A percentile compares a stretch with the other conserved stretches of the same genome.
Evolutionary conservation across 2,888 invertebrate genomes (phyloP).

Genomic region (Macrophya alboannulata): DNA sequence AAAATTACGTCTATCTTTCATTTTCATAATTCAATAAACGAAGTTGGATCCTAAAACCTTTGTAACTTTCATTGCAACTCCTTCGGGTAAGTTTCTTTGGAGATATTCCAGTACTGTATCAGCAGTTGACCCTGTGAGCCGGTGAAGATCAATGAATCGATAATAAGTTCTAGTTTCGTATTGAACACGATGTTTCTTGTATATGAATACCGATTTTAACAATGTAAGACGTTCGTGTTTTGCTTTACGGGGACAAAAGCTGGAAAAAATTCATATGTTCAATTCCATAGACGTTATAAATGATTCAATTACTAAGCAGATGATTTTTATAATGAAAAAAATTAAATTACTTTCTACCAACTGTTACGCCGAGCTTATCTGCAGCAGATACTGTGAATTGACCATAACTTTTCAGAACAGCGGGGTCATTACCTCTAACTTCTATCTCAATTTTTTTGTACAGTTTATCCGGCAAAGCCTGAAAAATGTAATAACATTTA

Average conservation of each 20-base stretch:
- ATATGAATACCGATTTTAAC: constrained; percentile 93
- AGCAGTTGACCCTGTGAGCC: constrained; percentile 96
- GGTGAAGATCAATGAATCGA: constrained; percentile 90
- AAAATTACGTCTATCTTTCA: constrained; percentile 43
- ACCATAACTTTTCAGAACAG: constrained; percentile 93
- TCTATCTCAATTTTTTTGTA: constrained; percentile 93
- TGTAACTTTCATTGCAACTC: constrained; percentile 95
- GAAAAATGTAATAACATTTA: constrained; percentile 8
- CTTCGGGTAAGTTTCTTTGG: constrained; percentile 98
- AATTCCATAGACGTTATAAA: constrained; percentile 39
- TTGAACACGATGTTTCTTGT: constrained; percentile 96
- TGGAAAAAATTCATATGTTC: constrained; percentile 79
- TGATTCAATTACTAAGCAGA: constrained; percentile 24
- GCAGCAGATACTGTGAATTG: constrained; percentile 92
- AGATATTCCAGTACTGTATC: constrained; percentile 98
- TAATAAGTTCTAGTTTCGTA: constrained; percentile 98
- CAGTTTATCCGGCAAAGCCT: constrained; percentile 85
- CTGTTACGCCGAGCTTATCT: constrained; percentile 89
- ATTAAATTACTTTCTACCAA: constrained; percentile 82
- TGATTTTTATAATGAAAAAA: constrained; percentile 48
- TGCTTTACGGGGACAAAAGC: constrained; percentile 88
- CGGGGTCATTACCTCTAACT: constrained; percentile 92
- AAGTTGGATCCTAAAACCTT: constrained; percentile 81
- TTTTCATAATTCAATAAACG: constrained; percentile 30
- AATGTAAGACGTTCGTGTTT: constrained; percentile 90